Evolutionary conservation across 2,113 vertebrate species (phyloP).

Genomic region (Rhabdomys dilectus): DNA sequence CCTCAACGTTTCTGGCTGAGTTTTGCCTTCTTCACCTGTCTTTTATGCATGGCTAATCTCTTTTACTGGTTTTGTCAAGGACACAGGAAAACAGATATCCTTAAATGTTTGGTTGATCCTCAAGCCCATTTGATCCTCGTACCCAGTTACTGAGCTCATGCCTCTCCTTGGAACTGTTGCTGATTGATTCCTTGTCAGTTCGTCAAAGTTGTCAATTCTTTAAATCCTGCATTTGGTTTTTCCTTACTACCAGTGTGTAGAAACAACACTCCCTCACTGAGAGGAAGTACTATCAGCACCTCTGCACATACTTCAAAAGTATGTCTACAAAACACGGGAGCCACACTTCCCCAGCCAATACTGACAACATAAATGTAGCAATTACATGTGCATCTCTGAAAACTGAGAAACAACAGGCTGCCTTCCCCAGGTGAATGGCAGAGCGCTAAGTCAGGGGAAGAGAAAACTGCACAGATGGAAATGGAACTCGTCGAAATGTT

Average conservation of each 20-base stretch:
- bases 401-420: constrained; percentile 60
- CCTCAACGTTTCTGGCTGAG: not conserved
- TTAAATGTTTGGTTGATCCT: not conserved
- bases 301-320: not conserved
- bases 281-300: too few relatives aligned
- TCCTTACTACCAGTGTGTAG: not conserved
- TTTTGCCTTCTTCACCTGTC: not conserved
- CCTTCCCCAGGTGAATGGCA: constrained; percentile 44
- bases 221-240: not conserved
- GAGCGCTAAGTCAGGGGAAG: not conserved
- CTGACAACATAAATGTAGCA: constrained; percentile 62
- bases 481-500: constrained; percentile 58
- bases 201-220: not conserved
- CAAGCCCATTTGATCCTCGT: not conserved
- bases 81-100: not conserved
- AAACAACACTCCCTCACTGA: not conserved
- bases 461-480: constrained; percentile 51
- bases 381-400: constrained; percentile 44
- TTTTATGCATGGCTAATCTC: not conserved
- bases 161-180: not conserved
- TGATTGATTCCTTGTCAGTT: not conserved
- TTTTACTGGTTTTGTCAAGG: not conserved
- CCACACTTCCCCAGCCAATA: constrained; percentile 12
- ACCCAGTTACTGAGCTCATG: not conserved
- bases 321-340: not conserved